Evolutionary conservation across 2,888 invertebrate genomes (phyloP).

Genomic region (Argynnis bischoffii): DNA sequence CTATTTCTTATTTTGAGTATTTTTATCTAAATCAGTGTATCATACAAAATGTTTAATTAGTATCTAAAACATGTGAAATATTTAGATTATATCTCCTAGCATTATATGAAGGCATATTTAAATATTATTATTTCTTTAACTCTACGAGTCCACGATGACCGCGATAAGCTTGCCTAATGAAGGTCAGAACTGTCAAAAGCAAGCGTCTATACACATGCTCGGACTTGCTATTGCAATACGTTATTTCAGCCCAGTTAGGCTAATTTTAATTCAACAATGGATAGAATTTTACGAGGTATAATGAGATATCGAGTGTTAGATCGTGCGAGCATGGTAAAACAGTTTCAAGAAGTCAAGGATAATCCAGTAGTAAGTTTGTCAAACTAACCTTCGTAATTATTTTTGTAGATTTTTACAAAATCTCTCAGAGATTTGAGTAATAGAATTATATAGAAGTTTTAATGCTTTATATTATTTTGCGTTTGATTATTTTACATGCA

Average conservation of each 20-base stretch:
- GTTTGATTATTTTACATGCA: constrained; percentile 10
- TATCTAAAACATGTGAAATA: background rate
- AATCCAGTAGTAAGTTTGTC: constrained; percentile 89
- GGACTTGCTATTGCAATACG: constrained; percentile 22
- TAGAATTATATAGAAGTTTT: background rate
- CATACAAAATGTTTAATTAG: too few species aligned
- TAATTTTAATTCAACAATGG: constrained; percentile 81
- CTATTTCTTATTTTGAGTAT: background rate
- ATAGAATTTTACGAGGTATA: constrained; percentile 93
- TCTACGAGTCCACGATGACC: constrained; percentile 22
- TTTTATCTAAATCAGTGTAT: background rate
- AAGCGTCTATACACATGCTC: constrained; percentile 39
- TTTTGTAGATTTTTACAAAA: constrained; percentile 8
- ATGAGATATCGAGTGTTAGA: constrained; percentile 93
- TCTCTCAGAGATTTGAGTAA: background rate
- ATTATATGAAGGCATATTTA: constrained; percentile 1
- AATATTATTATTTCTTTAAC: constrained; percentile 6
- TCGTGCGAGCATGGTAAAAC: constrained; percentile 93
- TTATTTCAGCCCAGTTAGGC: constrained; percentile 34
- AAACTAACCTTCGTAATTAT: constrained; percentile 39
- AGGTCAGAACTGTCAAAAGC: constrained; percentile 74
- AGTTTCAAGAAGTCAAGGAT: constrained; percentile 94
- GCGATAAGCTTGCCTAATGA: constrained; percentile 67
- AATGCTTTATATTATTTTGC: background rate
- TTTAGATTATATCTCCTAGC: constrained; percentile 1